These are phyloP conservation scores for Myotis davidii DNA, from an alignment of 2,113 vertebrate genomes.

Conservation along the genomic window DNA sequence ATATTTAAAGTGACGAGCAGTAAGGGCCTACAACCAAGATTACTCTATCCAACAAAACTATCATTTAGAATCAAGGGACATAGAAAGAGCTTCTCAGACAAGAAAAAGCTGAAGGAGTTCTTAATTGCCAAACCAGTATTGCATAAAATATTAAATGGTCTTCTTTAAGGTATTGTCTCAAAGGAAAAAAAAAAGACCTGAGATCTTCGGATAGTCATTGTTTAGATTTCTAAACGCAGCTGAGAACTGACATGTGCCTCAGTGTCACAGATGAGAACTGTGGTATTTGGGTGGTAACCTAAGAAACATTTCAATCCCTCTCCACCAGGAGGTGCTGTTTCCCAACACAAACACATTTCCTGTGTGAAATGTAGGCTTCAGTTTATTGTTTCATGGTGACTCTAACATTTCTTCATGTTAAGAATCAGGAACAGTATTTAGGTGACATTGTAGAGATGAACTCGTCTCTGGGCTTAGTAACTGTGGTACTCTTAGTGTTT, in stretches of 20 bases:
- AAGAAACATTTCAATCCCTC: background rate
- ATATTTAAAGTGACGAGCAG: too few species aligned
- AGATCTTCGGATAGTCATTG: background rate
- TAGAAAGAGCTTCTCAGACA: too few species aligned
- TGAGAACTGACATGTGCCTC: background rate
- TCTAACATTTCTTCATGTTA: background rate
- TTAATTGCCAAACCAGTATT: too few species aligned
- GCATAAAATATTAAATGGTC: too few species aligned
- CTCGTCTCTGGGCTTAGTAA: background rate
- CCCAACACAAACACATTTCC: background rate
- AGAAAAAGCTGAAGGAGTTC: background rate
- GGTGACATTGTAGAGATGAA: slow-evolving; percentile 9
- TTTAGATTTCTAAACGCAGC: background rate
- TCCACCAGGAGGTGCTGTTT: slow-evolving; percentile 20
- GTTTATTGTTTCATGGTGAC: background rate
- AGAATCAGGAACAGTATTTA: background rate
- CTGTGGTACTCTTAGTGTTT: slow-evolving; percentile 8
- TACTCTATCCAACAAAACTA: too few species aligned
- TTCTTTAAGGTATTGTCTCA: background rate
- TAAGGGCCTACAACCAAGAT: too few species aligned
- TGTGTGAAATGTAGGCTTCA: background rate
- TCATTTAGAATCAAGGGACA: too few species aligned
- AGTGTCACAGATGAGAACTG: background rate
- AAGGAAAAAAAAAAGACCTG: background rate
- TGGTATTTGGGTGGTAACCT: background rate